A percentile compares a stretch with the other conserved stretches of the same genome.
phyloP scores from a whole-genome alignment of 2,888 invertebrate genomes.

The Myathropa florea region DNA sequence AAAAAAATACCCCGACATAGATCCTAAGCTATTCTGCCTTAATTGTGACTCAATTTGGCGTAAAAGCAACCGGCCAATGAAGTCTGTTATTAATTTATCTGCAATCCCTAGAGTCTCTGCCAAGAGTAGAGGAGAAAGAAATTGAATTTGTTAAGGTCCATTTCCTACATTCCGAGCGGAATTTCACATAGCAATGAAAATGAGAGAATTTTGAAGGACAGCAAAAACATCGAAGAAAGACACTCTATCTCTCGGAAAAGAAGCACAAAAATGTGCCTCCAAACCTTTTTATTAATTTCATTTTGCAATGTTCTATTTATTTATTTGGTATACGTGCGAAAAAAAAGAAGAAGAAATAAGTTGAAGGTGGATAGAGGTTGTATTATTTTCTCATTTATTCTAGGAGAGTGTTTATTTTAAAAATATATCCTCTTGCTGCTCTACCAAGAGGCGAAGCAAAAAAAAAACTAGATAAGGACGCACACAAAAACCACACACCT shows the following conservation, averaged over 20 bases:
- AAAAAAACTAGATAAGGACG: slow-evolving; percentile 16
- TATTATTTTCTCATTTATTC: slow-evolving; percentile 17
- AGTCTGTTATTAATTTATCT: slow-evolving; percentile 30
- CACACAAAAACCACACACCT: slow-evolving; percentile 60
- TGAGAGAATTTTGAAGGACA: slow-evolving; percentile 61
- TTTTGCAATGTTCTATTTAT: slow-evolving; percentile 46
- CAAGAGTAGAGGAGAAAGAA: slow-evolving; percentile 6
- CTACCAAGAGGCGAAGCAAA: slow-evolving; percentile 15
- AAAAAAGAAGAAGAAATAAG: slow-evolving; percentile 5
- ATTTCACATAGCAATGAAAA: slow-evolving; percentile 49
- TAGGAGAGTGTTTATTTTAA: slow-evolving; percentile 52
- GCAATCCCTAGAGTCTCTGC: background rate
- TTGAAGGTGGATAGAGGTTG: slow-evolving; percentile 37
- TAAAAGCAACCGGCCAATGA: slow-evolving; percentile 11
- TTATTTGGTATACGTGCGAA: slow-evolving; percentile 23
- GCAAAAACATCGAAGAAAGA: slow-evolving; percentile 17
- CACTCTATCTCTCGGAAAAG: background rate
- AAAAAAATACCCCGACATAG: background rate
- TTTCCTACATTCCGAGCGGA: slow-evolving; percentile 43
- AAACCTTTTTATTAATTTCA: slow-evolving; percentile 1
- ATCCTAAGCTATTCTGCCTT: background rate
- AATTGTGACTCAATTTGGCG: slow-evolving; percentile 37
- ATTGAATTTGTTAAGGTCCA: slow-evolving; percentile 11
- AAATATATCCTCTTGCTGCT: slow-evolving; percentile 48
- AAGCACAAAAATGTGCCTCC: background rate